Evolutionary conservation across 2,888 invertebrate species (phyloP).

Genomic region (Bombylius discolor): DNA sequence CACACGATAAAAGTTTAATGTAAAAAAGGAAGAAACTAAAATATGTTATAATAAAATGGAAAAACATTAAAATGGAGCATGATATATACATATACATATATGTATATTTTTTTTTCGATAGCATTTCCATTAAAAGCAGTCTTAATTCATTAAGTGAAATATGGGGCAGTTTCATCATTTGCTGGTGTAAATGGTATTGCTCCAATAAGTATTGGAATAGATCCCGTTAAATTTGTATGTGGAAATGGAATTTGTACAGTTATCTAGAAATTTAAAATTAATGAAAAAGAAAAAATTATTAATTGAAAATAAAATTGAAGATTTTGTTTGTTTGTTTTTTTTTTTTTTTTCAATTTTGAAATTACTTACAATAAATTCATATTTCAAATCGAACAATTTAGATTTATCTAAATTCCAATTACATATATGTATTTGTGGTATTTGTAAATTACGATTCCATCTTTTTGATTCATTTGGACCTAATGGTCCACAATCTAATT

Average conservation of each 20-base stretch:
- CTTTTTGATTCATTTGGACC: conserved; percentile 18
- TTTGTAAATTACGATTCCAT: conserved; percentile 25
- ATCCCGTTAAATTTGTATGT: conserved; percentile 25
- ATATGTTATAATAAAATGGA: too few species aligned
- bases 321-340: too few species aligned
- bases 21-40: too few species aligned
- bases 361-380: neutral
- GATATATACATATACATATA: too few species aligned
- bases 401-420: conserved; percentile 20
- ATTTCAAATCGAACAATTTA: neutral
- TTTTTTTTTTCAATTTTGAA: neutral
- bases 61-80: too few species aligned
- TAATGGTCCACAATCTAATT: conserved; percentile 47
- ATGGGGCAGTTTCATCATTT: too few species aligned
- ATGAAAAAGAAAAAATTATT: too few species aligned
- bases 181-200: conserved; percentile 25
- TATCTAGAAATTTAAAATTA: neutral
- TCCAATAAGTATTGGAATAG: conserved; percentile 32
- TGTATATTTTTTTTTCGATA: too few species aligned
- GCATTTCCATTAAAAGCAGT: too few species aligned
- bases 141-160: too few species aligned
- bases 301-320: too few species aligned
- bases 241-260: conserved; percentile 21
- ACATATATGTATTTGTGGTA: conserved; percentile 31
- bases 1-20: too few species aligned